phyloP scores from a whole-genome alignment of 2,888 invertebrate species.

The Dendrolimus pini region DNA sequence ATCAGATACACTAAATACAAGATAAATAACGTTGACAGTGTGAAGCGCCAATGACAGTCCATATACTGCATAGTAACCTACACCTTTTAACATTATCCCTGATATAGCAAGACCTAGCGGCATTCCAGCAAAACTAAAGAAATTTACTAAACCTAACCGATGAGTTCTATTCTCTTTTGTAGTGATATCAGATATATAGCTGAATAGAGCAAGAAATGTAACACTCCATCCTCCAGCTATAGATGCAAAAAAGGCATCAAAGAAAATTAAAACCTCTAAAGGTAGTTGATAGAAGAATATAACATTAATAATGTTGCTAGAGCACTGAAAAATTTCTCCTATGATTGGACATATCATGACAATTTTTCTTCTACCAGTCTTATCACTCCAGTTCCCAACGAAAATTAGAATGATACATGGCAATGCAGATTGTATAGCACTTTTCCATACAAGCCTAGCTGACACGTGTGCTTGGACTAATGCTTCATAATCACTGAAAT shows the following conservation, averaged over 20 bases:
- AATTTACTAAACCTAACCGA: slow-evolving; percentile 49
- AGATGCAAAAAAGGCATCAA: slow-evolving; percentile 38
- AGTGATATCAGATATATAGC: slow-evolving; percentile 62
- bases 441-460: slow-evolving; percentile 84
- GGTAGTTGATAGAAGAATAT: slow-evolving; percentile 46
- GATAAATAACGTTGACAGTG: slow-evolving; percentile 3
- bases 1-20: slow-evolving; percentile 7
- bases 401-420: slow-evolving; percentile 81
- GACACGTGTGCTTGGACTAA: slow-evolving; percentile 80
- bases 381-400: slow-evolving; percentile 64
- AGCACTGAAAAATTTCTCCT: slow-evolving; percentile 38
- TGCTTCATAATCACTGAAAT: slow-evolving; percentile 46
- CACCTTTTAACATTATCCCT: slow-evolving; percentile 13
- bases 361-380: slow-evolving; percentile 47
- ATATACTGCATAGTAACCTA: slow-evolving; percentile 29
- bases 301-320: slow-evolving; percentile 40
- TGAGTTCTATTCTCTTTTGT: slow-evolving; percentile 53
- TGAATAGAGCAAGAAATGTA: slow-evolving; percentile 45
- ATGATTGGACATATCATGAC: slow-evolving; percentile 52
- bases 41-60: slow-evolving; percentile 3
- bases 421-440: slow-evolving; percentile 82
- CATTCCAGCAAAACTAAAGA: slow-evolving; percentile 17
- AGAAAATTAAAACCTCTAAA: slow-evolving; percentile 36
- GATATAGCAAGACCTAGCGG: slow-evolving; percentile 17
- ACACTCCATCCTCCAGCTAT: slow-evolving; percentile 24